Conservation (phyloP, 2,888 invertebrate species). For the Plusia festucae region DNA sequence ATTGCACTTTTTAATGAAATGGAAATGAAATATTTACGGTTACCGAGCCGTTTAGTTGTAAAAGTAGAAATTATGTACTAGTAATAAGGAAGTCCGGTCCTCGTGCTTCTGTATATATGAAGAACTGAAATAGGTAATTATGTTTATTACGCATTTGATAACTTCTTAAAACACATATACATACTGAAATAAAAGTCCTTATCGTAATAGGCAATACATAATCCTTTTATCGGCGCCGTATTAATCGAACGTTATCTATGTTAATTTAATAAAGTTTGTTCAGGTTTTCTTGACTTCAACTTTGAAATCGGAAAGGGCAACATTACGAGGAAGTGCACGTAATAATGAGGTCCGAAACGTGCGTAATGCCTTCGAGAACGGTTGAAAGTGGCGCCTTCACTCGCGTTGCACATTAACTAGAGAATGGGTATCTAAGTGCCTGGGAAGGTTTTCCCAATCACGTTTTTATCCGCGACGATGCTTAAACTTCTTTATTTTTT, state of each 20-base stretch:
- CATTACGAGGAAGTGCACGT: conserved; percentile 20
- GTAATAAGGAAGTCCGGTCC: background rate
- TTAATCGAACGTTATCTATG: conserved; percentile 13
- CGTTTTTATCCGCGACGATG: background rate
- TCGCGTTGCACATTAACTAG: conserved; percentile 29
- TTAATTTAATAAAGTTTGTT: too few species aligned
- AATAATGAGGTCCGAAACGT: conserved; percentile 34
- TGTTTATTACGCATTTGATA: background rate
- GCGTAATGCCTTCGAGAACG: conserved; percentile 39
- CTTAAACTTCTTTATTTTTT: too few species aligned
- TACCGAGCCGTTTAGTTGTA: background rate
- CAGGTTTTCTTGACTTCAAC: conserved; percentile 12
- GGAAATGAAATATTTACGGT: conserved; percentile 2
- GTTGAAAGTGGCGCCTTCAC: conserved; percentile 42
- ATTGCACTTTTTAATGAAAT: conserved; percentile 1
- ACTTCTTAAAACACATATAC: too few species aligned
- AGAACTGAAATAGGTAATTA: background rate
- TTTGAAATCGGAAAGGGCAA: conserved; percentile 27
- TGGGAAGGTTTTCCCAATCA: background rate
- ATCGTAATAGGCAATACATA: background rate
- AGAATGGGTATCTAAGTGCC: conserved; percentile 6
- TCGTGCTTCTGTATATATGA: background rate
- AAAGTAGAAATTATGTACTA: background rate
- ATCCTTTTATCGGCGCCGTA: background rate
- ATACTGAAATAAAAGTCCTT: too few species aligned